Evolutionary conservation across 2,888 invertebrate species (phyloP), one percentile per base, ranked within the genome.

Genomic region (Drosophila cognata): DNA sequence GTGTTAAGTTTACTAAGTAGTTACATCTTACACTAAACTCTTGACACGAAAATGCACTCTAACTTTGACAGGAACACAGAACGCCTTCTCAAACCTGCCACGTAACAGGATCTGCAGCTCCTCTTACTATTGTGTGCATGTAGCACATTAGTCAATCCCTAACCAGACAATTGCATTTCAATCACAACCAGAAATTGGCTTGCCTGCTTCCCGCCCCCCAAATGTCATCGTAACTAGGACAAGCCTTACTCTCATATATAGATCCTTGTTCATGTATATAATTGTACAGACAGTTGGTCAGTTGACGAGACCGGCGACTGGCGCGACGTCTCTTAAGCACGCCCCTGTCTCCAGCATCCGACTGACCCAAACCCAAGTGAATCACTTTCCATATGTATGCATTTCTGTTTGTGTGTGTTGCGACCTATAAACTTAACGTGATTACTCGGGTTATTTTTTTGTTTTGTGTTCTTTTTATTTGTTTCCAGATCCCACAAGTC

Each of bases 301-400:
- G 80, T 74, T 79, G 85, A 71, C 70, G 81, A 63, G 74, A 59
- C 71, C 65, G 76, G 61, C 87, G 76, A 81, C 89, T 89, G 92
- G 78, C 91, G 88, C 84, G 91, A 88, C 91, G 90, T 84, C 81
- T 85, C 80, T 7, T 76, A 71, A 84, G 81, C 84, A 91, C 91
- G 91, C 92, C 91, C 85, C 91, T 91, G 92, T 91, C 91, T 91
- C 90, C 91, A 84, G 80, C 65, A 46, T 31, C 46, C 75, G 70
- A 68, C 70, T 67, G 68, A 69, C 76, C 66, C 71, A 61, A 69
- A 52, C 57, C 70, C 62, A 77, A 81, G 65, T 69, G 76, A 82
- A 80, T 80, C 81, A 75, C 71, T 74, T 73, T 79, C 66, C 72
- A 36, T 51, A 38, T 43, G 46, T 59, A 25, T 69, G 48, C 48